A percentile compares a stretch with the other conserved stretches of the same genome.
phyloP scores from a whole-genome alignment of 2,797 vertebrate genomes.

The Tauraco hartlaubi region DNA sequence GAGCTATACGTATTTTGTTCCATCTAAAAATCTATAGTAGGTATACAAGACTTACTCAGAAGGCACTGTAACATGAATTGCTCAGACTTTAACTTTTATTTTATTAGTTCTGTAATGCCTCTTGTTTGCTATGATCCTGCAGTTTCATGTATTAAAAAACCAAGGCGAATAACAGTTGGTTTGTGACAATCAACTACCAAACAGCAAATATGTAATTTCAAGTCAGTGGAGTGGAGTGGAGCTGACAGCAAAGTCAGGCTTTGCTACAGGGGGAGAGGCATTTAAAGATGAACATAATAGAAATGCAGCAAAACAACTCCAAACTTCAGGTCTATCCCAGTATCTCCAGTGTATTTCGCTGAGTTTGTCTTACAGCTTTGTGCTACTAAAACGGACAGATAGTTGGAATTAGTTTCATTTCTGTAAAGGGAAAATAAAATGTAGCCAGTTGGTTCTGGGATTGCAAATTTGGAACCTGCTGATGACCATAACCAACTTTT shows the following conservation, averaged over 20 bases:
- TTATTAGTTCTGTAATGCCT: not conserved
- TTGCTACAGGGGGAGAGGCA: not conserved
- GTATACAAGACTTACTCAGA: not conserved
- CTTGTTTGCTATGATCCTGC: not conserved
- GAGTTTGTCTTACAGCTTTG: not conserved
- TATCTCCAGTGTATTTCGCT: not conserved
- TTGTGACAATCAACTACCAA: not conserved
- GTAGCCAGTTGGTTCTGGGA: not conserved
- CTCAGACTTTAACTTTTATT: not conserved
- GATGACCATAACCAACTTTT: not conserved
- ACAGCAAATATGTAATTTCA: not conserved
- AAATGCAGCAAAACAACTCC: not conserved
- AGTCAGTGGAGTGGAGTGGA: not conserved
- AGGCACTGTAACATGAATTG: not conserved
- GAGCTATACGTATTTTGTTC: not conserved
- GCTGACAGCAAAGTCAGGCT: not conserved
- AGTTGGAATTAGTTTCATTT: not conserved
- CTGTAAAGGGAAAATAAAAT: not conserved
- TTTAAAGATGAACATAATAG: not conserved
- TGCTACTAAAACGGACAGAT: not conserved
- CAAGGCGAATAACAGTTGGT: not conserved
- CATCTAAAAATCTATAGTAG: not conserved
- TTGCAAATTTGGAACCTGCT: not conserved
- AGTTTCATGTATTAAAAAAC: not conserved
- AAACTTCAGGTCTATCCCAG: not conserved